These are phyloP conservation scores for Strix uralensis DNA, from an alignment of 2,113 vertebrate species.

Conservation along the genomic window DNA sequence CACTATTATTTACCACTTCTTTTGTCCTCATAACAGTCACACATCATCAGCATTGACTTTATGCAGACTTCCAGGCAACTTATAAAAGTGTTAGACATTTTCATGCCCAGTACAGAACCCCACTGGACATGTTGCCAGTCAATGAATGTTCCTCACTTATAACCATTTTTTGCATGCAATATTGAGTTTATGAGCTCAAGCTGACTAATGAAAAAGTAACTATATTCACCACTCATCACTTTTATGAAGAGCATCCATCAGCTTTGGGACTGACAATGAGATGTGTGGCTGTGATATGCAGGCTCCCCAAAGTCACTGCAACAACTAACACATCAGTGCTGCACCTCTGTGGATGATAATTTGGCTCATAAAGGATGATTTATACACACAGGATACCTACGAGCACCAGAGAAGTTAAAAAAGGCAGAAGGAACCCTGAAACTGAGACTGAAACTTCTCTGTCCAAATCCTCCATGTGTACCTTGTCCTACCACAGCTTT, in stretches of 20 bases:
- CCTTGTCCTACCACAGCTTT: background rate
- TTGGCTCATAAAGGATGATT: background rate
- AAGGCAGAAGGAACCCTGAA: background rate
- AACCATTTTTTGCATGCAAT: background rate
- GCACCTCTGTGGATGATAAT: background rate
- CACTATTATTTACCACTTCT: background rate
- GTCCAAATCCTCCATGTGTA: background rate
- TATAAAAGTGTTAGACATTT: background rate
- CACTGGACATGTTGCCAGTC: background rate
- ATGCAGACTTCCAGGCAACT: background rate
- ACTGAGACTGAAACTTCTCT: background rate
- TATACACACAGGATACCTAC: background rate
- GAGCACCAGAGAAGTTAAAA: background rate
- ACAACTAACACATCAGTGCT: accelerated
- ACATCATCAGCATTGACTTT: background rate
- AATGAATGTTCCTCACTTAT: background rate
- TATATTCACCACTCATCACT: background rate
- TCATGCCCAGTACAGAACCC: background rate
- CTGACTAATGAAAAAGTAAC: background rate
- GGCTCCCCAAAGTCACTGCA: background rate
- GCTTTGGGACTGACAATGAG: background rate
- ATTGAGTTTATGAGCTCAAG: background rate
- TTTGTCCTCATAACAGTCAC: background rate
- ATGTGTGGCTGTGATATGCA: background rate
- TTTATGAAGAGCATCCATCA: background rate